Evolutionary conservation across 2,888 invertebrate species (phyloP).

Genomic region (Drosophila pseudotalamancana): DNA sequence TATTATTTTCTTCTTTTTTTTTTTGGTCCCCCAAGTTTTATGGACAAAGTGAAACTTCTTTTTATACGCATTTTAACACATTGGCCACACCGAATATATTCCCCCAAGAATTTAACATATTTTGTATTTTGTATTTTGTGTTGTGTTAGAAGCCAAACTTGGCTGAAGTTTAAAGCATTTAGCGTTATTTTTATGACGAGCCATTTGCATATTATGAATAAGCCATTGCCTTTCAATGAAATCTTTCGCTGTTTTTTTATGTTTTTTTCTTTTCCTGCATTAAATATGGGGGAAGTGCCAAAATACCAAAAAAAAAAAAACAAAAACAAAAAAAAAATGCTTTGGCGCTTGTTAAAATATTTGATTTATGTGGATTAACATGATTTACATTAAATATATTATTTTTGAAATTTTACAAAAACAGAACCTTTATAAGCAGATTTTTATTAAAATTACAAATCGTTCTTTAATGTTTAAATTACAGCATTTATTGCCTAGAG

Average conservation of each 20-base stretch:
- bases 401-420: too few relatives aligned
- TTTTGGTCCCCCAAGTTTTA: neutral
- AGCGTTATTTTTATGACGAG: constrained; percentile 27
- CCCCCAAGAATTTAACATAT: constrained; percentile 21
- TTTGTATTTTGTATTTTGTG: too few relatives aligned
- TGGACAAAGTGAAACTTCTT: constrained; percentile 6
- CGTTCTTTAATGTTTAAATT: too few relatives aligned
- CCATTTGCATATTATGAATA: constrained; percentile 69
- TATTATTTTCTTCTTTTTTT: neutral
- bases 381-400: constrained; percentile 11
- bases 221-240: constrained; percentile 45
- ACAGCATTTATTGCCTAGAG: too few relatives aligned
- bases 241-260: constrained; percentile 34
- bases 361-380: constrained; percentile 14
- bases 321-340: neutral
- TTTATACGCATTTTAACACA: constrained; percentile 14
- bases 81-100: constrained; percentile 9
- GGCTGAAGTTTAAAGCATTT: constrained; percentile 18
- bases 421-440: too few relatives aligned
- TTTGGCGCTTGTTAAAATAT: constrained; percentile 1
- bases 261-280: too few relatives aligned
- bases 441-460: too few relatives aligned
- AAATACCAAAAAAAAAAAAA: constrained; percentile 13
- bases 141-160: constrained; percentile 10
- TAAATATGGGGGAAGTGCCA: too few relatives aligned